Percentiles rank a stretch among this genome's conserved stretches.
Conservation (phyloP, 2,797 vertebrate species). For the Lycodopsis pacificus region DNA sequence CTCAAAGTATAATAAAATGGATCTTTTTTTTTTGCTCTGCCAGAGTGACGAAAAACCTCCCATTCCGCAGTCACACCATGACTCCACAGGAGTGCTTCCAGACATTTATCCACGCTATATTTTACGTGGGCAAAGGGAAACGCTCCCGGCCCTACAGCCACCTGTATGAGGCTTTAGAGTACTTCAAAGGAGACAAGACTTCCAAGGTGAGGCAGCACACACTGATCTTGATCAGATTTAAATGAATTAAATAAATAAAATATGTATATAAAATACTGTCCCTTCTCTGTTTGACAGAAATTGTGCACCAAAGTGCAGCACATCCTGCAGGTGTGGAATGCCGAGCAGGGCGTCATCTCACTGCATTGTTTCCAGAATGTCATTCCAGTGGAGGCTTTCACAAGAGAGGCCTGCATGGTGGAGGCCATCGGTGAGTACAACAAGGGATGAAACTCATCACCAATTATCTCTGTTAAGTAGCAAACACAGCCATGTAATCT, state of each 20-base stretch:
- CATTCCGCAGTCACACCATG: conserved; percentile 83
- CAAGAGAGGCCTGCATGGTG: conserved; percentile 91
- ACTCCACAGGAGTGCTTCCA: conserved; percentile 84
- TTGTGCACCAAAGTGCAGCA: conserved; percentile 88
- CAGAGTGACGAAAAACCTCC: conserved; percentile 91
- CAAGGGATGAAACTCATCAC: not conserved
- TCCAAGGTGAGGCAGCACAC: conserved; percentile 72
- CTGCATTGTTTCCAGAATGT: conserved; percentile 94
- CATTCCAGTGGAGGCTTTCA: conserved; percentile 91
- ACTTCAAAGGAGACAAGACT: conserved; percentile 77
- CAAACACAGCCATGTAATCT: not conserved
- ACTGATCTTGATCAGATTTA: not conserved
- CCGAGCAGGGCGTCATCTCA: conserved; percentile 87
- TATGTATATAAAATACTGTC: not conserved
- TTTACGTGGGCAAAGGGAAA: conserved; percentile 96
- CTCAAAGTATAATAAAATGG: not conserved
- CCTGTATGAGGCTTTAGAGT: conserved; percentile 88
- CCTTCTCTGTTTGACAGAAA: conserved; percentile 75
- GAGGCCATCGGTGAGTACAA: conserved; percentile 89
- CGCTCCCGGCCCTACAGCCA: conserved; percentile 90
- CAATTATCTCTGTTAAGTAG: not conserved
- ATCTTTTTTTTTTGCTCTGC: not conserved
- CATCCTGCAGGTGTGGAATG: conserved; percentile 92
- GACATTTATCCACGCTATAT: conserved; percentile 88
- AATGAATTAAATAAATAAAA: not conserved